Percentiles rank a stretch among this genome's conserved stretches.
These are phyloP conservation scores for Cottus gobio DNA, from an alignment of 2,113 vertebrate genomes.

Conservation along the genomic window DNA sequence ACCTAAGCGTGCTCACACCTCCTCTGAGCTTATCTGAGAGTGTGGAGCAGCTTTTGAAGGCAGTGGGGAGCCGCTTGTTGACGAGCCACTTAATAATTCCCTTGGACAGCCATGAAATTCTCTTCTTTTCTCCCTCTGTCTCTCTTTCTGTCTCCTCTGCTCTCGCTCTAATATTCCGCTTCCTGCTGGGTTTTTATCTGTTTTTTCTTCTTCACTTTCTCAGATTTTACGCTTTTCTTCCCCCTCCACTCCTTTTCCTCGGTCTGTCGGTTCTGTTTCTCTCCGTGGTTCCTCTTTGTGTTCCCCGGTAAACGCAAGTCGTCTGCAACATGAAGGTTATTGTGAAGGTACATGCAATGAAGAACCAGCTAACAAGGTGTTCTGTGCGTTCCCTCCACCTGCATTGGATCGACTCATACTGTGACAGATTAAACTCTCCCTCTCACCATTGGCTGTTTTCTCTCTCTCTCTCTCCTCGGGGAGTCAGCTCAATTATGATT, in stretches of 20 bases:
- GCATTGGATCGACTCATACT: not conserved
- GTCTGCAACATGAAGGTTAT: constrained; percentile 16
- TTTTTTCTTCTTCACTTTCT: not conserved
- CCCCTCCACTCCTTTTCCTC: not conserved
- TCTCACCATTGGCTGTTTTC: not conserved
- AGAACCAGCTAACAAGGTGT: not conserved
- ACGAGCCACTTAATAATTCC: constrained; percentile 78
- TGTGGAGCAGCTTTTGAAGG: constrained; percentile 69
- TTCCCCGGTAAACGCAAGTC: not conserved
- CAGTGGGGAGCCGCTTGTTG: constrained; percentile 68
- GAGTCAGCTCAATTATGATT: constrained; percentile 4
- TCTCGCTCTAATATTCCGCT: constrained; percentile 49
- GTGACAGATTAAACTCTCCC: not conserved
- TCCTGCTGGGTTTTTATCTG: constrained; percentile 37
- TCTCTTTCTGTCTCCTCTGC: constrained; percentile 47
- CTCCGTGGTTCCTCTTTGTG: not conserved
- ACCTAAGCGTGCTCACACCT: constrained; percentile 25
- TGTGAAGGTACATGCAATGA: not conserved
- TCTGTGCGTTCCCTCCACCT: not conserved
- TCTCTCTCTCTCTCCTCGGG: not conserved
- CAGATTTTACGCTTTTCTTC: constrained; percentile 20
- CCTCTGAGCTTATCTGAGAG: constrained; percentile 63
- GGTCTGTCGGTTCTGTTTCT: not conserved
- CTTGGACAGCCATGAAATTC: constrained; percentile 76
- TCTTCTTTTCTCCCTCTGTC: constrained; percentile 47